Base-by-base conservation (phyloP, 2,888 invertebrate species). In the Acanthosepion pharaonis region DNA sequence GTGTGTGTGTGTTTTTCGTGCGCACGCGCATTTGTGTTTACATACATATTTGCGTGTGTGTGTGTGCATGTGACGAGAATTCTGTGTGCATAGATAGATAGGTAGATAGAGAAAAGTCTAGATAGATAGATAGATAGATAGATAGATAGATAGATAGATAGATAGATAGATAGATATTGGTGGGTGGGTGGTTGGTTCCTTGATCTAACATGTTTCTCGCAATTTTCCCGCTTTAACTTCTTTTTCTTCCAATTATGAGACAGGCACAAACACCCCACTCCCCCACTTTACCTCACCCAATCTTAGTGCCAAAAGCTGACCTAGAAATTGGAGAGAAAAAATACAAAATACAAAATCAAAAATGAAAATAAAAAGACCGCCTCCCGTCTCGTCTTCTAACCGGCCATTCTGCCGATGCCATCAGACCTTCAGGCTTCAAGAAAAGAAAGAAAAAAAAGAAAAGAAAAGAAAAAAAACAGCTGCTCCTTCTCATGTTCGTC, bases 361-460 rank as follows among this genome's bases (percentile, higher is more conserved):
- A 42, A 42, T 42, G 42, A 42, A 42, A 42, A 42, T 42, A 42
- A 42, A 42, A 42, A 42, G 42, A 42, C 78, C n/a, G 4, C n/a
- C n/a, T 11, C 8, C 78, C 15, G 18, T n/a, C n/a, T 15, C n/a
- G n/a, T 78, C 78, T 78, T n/a, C 78, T 15, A 78, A 78, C n/a
- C 78, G 78, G 78, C 78, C 78, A 78, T 78, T 78, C 78, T 78
- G 78, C 78, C 78, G 78, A 78, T 78, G 78, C 78, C 78, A 33
- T 78, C 78, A 78, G 78, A 78, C 78, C 78, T 78, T 78, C 78
- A 78, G n/a, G 78, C 78, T 78, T 78, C n/a, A 78, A 78, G 78
- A n/a, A 78, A 78, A 5, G 25, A 28, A 28, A n/a, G 8, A n/a
- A 78, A 78, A 78, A 28, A 78, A n/a, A 28, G 9, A 78, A 6